Evolutionary conservation across 2,797 vertebrate genomes (phyloP), one percentile per base, ranked within the genome.

Genomic region (Amblyraja radiata): DNA sequence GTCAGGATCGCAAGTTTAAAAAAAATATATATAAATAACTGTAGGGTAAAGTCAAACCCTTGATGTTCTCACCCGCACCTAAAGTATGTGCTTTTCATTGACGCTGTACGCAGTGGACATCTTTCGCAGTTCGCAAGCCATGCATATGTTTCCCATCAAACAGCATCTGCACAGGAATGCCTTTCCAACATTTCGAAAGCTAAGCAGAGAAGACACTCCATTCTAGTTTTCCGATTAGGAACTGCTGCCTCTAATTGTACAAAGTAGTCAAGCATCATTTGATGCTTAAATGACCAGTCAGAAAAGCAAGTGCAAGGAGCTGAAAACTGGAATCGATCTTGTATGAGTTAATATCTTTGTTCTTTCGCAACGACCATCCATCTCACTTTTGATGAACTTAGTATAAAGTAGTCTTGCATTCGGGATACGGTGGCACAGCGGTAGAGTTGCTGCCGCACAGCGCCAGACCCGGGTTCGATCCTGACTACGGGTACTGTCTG

Each of bases 111-210:
- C 73, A 73, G 21, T 28, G 36, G 90, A 74, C 90, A 92, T 74
- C 71, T 92, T 92, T 92, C 2, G 39, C 90, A 92, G 16, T 36
- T 88, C 21, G 18, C 84, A 36, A 88, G 68, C 14, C 84, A 68
- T 36, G 84, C 71, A 92, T 76, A 25, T 92, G 90, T 92, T 92
- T 92, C 58, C 71, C 6, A 92, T 92, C 46, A 92, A 92, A 76
- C 71, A 39, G n/a, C 90, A 92, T 92, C 90, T 92, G 71, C 71
- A 92, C 25, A 74, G 90, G 46, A 74, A 92, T 28, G 68, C 21
- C 46, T 73, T 71, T 14, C 32, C 9, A 23, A 90, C 65, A 71
- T 39, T 36, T 90, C 63, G 11, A 32, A 74, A 74, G 5, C 14
- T 28, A 76, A 92, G 90, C 39, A 74, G 71, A 54, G 68, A 76